Base-by-base conservation (phyloP, 2,797 vertebrate genomes). In the Siniperca scherzeri region DNA sequence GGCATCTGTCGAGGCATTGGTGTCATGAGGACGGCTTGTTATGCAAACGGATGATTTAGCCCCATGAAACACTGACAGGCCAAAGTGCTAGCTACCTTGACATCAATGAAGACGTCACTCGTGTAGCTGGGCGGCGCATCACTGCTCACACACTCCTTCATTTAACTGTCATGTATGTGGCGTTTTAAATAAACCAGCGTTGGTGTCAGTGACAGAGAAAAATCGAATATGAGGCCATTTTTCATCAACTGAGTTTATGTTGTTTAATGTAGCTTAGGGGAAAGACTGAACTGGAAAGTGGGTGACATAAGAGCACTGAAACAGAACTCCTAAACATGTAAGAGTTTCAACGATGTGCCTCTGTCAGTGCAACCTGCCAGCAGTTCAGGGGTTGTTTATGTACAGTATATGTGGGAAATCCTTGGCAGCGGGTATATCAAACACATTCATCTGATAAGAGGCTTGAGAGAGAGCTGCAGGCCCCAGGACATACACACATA, bases 371-470 rank as follows among this genome's bases (percentile, higher is more conserved):
- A 40, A 76, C 61, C 77, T 61, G 70, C 67, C 52, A 7, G 40
- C 2, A 56, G 68, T 84, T 52, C 87, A 81, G 65, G 46, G 74
- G 42, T 77, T 91, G 93, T 96, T 96, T 94, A 94, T 88, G 85
- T 91, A 30, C 30, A 30, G 30, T 30, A 91, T 79, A 91, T 91
- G 90, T 93, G 92, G 89, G 91, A 88, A 93, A 95, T 88, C 92
- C 88, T 91, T 44, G 78, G n/a, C 87, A 89, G 91, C 76, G 80
- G 89, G 95, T 91, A 95, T 94, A 92, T 92, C 93, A 96, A 96
- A 90, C 81, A 90, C 92, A 96, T 95, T 89, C 91, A 92, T 97
- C 96, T 95, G 96, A 96, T 96, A 95, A 96, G 91, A 90, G 85
- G 74, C 71, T 78, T 74, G 59, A 80, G 70, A 88, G 69, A 77